Evolutionary conservation across 2,113 vertebrate genomes (phyloP).

Genomic region (Bungarus multicinctus): DNA sequence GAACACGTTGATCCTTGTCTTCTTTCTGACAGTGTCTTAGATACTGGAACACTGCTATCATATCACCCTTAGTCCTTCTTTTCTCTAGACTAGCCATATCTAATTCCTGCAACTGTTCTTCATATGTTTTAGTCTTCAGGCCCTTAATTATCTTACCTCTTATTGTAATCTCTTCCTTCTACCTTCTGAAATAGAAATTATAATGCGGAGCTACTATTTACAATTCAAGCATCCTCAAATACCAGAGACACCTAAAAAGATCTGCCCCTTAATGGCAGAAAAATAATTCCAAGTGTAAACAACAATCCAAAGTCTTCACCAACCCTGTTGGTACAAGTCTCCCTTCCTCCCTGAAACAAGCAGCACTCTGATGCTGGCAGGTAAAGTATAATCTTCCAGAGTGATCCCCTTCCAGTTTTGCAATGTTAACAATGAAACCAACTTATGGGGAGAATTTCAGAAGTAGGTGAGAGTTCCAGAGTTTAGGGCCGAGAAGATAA

Average conservation of each 20-base stretch:
- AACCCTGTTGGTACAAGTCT: not conserved
- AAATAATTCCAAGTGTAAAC: not conserved
- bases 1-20: too few relatives aligned
- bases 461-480: not conserved
- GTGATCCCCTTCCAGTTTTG: not conserved
- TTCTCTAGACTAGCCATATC: too few relatives aligned
- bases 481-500: not conserved
- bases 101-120: too few relatives aligned
- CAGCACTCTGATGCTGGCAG: not conserved
- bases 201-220: not conserved
- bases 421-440: not conserved
- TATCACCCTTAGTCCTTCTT: too few relatives aligned
- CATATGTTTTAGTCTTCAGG: too few relatives aligned
- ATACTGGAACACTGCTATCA: too few relatives aligned
- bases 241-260: not conserved
- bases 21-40: too few relatives aligned
- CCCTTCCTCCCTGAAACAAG: not conserved
- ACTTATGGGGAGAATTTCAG: not conserved
- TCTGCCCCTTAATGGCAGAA: not conserved
- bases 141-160: too few relatives aligned
- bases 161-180: not conserved
- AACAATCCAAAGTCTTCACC: not conserved
- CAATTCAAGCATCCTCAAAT: not conserved
- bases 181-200: not conserved
- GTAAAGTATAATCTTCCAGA: not conserved